These are phyloP conservation scores for Perdix hodgsoniae DNA, from an alignment of 2,797 vertebrate genomes.

Conservation along the genomic window DNA sequence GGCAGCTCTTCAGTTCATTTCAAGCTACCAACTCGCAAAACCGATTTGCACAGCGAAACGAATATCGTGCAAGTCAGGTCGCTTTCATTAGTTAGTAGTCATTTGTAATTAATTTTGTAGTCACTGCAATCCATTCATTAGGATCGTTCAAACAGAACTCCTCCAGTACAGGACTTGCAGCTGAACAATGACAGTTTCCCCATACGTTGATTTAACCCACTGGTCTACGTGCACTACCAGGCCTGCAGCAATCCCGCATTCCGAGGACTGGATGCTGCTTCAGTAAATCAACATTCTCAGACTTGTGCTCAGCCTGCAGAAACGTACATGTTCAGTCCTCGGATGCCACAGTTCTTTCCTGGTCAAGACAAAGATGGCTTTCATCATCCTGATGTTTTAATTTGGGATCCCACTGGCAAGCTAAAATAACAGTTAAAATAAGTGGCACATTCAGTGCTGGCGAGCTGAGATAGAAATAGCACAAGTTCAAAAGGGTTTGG, in stretches of 20 bases:
- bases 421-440: slow-evolving; percentile 22
- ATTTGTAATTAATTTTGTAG: neutral
- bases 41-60: neutral
- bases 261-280: neutral
- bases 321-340: slow-evolving; percentile 35
- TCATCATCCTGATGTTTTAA: neutral
- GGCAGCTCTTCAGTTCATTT: neutral
- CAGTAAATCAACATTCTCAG: slow-evolving; percentile 31
- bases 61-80: neutral
- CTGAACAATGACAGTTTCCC: neutral
- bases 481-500: neutral
- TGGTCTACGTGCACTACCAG: neutral
- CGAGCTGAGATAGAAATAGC: slow-evolving; percentile 10
- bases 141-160: neutral
- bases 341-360: neutral
- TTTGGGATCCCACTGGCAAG: neutral
- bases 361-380: slow-evolving; percentile 22
- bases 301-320: slow-evolving; percentile 37
- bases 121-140: neutral
- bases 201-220: neutral
- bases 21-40: neutral
- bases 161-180: neutral
- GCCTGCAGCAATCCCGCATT: neutral
- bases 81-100: neutral
- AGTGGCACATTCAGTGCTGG: neutral